Evolutionary conservation across 2,113 vertebrate species (phyloP).

Genomic region (Bolborhynchus lineola): DNA sequence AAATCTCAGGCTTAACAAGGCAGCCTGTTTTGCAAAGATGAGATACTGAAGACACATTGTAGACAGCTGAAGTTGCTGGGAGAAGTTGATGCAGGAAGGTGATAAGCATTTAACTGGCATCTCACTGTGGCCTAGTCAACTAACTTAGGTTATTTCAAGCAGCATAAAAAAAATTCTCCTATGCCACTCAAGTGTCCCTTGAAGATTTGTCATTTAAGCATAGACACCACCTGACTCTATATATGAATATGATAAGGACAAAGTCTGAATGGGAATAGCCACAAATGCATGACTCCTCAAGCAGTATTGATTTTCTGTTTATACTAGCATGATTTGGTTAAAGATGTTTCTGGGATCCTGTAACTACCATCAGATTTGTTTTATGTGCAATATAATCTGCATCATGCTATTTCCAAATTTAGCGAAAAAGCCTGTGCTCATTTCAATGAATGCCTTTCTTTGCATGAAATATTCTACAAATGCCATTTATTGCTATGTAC

Average conservation of each 20-base stretch:
- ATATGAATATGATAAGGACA: background rate
- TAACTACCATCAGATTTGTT: background rate
- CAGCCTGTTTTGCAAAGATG: background rate
- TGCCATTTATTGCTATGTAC: constrained; percentile 8
- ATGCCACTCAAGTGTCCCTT: background rate
- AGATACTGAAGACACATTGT: background rate
- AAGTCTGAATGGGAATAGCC: background rate
- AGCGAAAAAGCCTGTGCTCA: background rate
- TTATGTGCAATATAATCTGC: background rate
- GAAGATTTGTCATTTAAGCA: background rate
- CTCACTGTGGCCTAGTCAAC: background rate
- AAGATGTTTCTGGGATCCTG: background rate
- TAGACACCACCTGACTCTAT: background rate
- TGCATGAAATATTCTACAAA: constrained; percentile 25
- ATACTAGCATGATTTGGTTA: background rate
- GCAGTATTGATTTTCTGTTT: background rate
- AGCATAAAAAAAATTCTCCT: background rate
- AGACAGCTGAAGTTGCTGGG: background rate
- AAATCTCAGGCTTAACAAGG: background rate
- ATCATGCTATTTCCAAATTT: background rate
- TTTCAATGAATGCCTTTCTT: constrained; percentile 27
- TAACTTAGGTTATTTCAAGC: background rate
- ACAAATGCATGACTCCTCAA: background rate
- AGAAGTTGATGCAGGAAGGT: background rate
- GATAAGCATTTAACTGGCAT: background rate